phyloP scores from a whole-genome alignment of 2,113 vertebrate species.

The Scalopus aquaticus region DNA sequence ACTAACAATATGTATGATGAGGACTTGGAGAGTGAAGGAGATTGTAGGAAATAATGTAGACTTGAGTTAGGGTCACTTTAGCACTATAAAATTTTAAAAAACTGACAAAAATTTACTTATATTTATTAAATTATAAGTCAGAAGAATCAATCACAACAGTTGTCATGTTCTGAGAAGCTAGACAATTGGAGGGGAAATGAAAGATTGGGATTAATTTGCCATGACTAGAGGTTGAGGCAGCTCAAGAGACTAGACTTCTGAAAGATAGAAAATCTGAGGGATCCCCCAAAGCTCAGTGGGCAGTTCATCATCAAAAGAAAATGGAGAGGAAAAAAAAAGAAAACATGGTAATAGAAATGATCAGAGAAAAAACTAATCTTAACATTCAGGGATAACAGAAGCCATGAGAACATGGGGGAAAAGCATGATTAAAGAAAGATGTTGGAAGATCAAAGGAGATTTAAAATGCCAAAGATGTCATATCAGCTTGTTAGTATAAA shows the following conservation, averaged over 20 bases:
- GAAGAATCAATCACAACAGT: constrained; percentile 41
- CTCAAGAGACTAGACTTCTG: neutral
- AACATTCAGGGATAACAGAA: constrained; percentile 9
- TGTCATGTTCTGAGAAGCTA: constrained; percentile 23
- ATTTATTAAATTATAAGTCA: constrained; percentile 40
- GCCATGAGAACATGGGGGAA: neutral
- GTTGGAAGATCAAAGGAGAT: neutral
- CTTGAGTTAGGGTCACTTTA: neutral
- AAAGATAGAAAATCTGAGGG: neutral
- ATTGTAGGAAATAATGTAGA: neutral
- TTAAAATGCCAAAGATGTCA: neutral
- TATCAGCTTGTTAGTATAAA: neutral
- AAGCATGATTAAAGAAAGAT: neutral
- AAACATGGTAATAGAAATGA: neutral
- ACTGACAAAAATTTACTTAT: neutral
- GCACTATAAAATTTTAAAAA: constrained; percentile 46
- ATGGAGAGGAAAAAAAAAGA: neutral
- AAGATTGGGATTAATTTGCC: constrained; percentile 15
- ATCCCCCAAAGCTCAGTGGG: constrained; percentile 16
- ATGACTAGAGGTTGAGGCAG: constrained; percentile 18
- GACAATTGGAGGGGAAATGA: constrained; percentile 20
- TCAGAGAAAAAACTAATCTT: constrained; percentile 7
- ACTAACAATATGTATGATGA: neutral
- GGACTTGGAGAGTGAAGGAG: neutral
- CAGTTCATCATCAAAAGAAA: constrained; percentile 46